Conservation (phyloP, 2,797 vertebrate genomes). For the Gallirallus australis region DNA sequence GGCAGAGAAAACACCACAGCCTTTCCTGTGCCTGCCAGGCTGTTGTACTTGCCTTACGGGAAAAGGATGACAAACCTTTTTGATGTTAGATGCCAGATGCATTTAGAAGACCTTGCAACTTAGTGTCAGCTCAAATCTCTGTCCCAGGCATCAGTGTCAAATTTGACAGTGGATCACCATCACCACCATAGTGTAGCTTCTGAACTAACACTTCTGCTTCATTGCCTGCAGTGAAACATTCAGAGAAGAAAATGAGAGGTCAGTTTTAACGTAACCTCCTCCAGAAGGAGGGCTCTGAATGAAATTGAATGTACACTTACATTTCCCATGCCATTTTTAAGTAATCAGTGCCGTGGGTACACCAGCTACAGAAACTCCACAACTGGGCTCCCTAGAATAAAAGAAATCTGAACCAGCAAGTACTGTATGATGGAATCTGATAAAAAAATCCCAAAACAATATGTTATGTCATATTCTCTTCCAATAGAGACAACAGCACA, state of each 20-base stretch:
- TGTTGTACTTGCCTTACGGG: not conserved
- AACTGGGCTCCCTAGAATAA: not conserved
- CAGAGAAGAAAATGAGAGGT: not conserved
- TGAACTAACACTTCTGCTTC: not conserved
- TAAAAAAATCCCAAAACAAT: not conserved
- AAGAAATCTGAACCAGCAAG: not conserved
- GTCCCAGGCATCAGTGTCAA: not conserved
- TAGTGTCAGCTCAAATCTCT: not conserved
- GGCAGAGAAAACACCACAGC: not conserved
- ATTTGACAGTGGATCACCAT: not conserved
- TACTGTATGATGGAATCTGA: not conserved
- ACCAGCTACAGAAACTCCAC: not conserved
- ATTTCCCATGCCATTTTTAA: not conserved
- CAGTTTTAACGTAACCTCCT: not conserved
- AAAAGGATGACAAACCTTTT: not conserved
- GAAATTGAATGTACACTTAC: not conserved
- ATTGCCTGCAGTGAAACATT: not conserved
- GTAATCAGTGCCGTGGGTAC: not conserved
- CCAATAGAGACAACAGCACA: not conserved
- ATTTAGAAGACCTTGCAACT: not conserved
- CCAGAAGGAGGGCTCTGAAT: not conserved
- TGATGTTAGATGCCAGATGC: not conserved
- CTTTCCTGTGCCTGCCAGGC: not conserved
- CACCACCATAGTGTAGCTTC: accelerated
- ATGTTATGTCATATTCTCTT: accelerated